Conservation (phyloP, 2,113 vertebrate genomes). For the Scortum barcoo region DNA sequence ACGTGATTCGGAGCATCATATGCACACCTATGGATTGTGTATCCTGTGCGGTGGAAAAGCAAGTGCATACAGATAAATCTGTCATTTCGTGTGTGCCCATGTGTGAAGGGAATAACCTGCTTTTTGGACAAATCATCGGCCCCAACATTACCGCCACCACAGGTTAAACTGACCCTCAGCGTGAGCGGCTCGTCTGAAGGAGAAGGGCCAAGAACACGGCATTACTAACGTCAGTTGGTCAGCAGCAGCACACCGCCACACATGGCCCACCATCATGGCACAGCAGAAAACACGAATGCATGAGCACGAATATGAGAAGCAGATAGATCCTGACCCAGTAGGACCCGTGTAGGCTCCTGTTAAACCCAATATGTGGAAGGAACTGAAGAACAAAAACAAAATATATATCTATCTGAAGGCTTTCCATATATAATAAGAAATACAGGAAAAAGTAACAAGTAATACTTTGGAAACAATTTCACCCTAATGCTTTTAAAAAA, state of each 20-base stretch:
- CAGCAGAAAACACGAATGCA: conserved; percentile 35
- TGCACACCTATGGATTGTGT: conserved; percentile 44
- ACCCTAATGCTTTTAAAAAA: neutral
- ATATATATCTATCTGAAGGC: neutral
- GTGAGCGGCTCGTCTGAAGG: conserved; percentile 42
- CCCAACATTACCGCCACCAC: conserved; percentile 8
- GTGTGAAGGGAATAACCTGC: conserved; percentile 23
- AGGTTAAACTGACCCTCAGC: conserved; percentile 74
- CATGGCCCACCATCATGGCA: conserved; percentile 42
- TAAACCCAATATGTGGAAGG: neutral
- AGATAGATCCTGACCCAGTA: conserved; percentile 21
- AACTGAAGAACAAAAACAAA: conserved; percentile 7
- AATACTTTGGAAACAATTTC: conserved; percentile 11
- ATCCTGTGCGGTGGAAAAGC: conserved; percentile 4
- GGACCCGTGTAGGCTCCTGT: conserved; percentile 6
- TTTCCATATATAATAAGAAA: neutral
- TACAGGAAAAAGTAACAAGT: neutral
- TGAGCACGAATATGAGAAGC: conserved; percentile 1
- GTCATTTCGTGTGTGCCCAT: neutral
- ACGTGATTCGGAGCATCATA: conserved; percentile 31
- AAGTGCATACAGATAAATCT: neutral
- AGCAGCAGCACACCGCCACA: conserved; percentile 44
- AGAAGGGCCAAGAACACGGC: conserved; percentile 59
- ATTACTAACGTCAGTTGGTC: conserved; percentile 62
- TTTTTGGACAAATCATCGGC: conserved; percentile 15